Evolutionary conservation across 23 tunicate species (phyloP), one percentile per base, ranked within the genome.

Genomic region (Phallusia fumigata): DNA sequence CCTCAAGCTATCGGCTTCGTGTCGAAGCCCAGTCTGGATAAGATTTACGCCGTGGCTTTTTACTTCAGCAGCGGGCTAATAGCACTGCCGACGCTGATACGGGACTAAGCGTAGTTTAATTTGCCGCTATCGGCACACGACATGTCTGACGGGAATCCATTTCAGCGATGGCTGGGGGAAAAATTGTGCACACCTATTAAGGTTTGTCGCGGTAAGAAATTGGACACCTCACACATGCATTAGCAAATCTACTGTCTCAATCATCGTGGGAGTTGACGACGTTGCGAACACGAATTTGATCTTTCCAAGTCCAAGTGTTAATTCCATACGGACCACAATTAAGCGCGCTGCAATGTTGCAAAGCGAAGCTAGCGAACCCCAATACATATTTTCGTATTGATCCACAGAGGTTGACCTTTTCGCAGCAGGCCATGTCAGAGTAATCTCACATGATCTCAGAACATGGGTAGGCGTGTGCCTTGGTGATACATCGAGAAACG

Each of bases 1-100:
- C 69, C 69, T 58, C 69, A 58, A 58, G 69, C 69, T 58, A 58
- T 58, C 69, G 13, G 69, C 69, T 58, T 58, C 69, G 69, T 58
- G 69, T 24, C 69, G 15, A 40, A 58, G 69, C 15, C 69, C 28
- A 1, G 69, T 5, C 28, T 21, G 69, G 69, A 58, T 58, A 58
- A 58, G 69, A 58, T 58, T 58, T 58, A 24, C 28, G 69, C 69
- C 13, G 47, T 3, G 47, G 47, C 47, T 40, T 40, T 40, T 40
- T 40, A 40, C 28, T 1, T 58, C 69, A 58, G 69, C 3, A 11
- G 28, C 26, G 69, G 28, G 16, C 69, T 58, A 58, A 21, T 58
- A 58, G 69, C 69, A 24, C 8, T 58, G 28, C 28, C 69, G 13
- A 58, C 16, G 69, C 28, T 16, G 69, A 58, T 58, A 58, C 69